Evolutionary conservation across 2,888 invertebrate genomes (phyloP), one percentile per base, ranked within the genome.

Genomic region (Saturnia pavonia): DNA sequence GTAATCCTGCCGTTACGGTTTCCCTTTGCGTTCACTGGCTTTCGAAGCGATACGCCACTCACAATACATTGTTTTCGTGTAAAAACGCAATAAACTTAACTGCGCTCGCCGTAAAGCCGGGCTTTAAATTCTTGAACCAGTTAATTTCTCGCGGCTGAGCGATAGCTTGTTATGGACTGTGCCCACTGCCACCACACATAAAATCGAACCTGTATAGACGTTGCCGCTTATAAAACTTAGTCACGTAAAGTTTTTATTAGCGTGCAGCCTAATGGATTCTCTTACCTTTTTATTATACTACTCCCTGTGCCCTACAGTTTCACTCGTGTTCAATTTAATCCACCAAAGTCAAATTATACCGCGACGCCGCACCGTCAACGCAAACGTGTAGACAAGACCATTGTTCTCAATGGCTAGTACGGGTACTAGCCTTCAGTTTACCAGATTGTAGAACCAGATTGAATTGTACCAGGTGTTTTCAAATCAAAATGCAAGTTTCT

Each of bases 1-100:
- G 84, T 88, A 88, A 88, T 88, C 87, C 85, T 73, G 73, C 78
- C 75, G 76, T 82, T 80, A 84, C 80, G 77, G 79, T 77, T 78
- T 74, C 74, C 77, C 73, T 82, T 78, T 83, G 72, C 74, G 74
- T 76, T 76, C 75, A 69, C 54, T 70, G 71, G 71, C 67, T 60
- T 19, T 51, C 69, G 74, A 75, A 73, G 72, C 73, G 78, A 70
- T 69, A 60, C 69, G 51, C 69, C 70, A 67, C 63, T 73, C 63
- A 70, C 74, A 73, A 74, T 75, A 82, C 81, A 80, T 81, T 81
- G 80, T 82, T 85, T 81, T 76, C 83, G 81, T 86, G 85, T 84
- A 82, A 83, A 85, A 85, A 82, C 76, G 82, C 82, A 85, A 85
- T 87, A 86, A 87, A 76, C 73, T 73, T 76, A 78, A 83, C 79